Evolutionary conservation across 2,113 vertebrate genomes (phyloP).

Genomic region (Miniopterus natalensis): DNA sequence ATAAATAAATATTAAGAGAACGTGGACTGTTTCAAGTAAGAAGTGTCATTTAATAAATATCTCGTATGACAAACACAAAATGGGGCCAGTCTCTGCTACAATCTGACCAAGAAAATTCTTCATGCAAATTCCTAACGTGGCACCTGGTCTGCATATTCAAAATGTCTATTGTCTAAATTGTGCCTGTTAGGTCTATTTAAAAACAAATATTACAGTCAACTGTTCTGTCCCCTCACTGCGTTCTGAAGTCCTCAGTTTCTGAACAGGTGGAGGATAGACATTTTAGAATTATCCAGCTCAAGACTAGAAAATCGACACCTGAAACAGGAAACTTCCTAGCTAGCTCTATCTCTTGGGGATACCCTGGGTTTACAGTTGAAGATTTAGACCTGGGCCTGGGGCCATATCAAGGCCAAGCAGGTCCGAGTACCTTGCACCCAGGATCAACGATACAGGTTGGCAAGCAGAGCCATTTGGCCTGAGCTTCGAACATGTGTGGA

Average conservation of each 20-base stretch:
- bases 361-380: background rate
- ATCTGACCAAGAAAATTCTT: slow-evolving; percentile 44
- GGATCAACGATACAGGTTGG: background rate
- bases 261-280: background rate
- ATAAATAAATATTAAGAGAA: slow-evolving; percentile 42
- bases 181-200: background rate
- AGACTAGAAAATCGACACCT: slow-evolving; percentile 20
- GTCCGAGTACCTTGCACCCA: background rate
- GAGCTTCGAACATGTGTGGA: background rate
- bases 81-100: background rate
- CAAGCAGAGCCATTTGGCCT: background rate
- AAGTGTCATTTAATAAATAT: background rate
- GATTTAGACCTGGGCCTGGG: background rate
- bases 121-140: background rate
- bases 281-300: slow-evolving; percentile 28
- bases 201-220: background rate
- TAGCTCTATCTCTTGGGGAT: background rate
- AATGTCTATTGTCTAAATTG: slow-evolving; percentile 5
- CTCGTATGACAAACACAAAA: slow-evolving; percentile 28
- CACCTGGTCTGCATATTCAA: background rate
- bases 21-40: slow-evolving; percentile 22
- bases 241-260: slow-evolving; percentile 16
- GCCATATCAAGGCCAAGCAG: background rate
- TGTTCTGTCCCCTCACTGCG: background rate
- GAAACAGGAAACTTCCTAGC: slow-evolving; percentile 56